Evolutionary conservation across 2,113 vertebrate genomes (phyloP).

Genomic region (Phoenicopterus ruber): DNA sequence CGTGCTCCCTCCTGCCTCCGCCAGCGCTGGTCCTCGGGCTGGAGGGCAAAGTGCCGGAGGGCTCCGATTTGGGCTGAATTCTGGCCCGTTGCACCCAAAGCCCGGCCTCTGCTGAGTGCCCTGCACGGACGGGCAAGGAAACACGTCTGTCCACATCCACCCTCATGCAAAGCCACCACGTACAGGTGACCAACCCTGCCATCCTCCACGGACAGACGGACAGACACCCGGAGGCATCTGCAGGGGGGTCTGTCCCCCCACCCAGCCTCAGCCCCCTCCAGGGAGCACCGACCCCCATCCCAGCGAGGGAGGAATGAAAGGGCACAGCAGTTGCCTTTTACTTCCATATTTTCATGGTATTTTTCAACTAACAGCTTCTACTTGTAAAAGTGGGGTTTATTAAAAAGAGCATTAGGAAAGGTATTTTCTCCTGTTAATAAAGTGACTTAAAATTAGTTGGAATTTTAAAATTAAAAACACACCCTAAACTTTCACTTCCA

Average conservation of each 20-base stretch:
- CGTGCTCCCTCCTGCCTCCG: neutral
- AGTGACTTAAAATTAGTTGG: neutral
- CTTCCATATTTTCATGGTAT: neutral
- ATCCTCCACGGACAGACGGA: accelerated
- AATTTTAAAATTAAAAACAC: constrained; percentile 15
- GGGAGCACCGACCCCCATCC: neutral
- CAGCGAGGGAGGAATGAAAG: neutral
- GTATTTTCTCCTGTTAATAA: neutral
- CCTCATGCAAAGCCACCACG: accelerated
- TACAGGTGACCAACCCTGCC: neutral
- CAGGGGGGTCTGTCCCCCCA: neutral
- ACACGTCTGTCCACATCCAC: neutral
- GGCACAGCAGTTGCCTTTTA: neutral
- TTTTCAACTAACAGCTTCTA: neutral
- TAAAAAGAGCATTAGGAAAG: neutral
- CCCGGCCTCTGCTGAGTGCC: neutral
- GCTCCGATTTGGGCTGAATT: neutral
- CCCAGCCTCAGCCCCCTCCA: neutral
- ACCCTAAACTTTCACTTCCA: neutral
- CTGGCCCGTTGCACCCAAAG: neutral
- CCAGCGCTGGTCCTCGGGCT: neutral
- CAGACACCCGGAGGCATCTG: neutral
- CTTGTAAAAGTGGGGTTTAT: neutral
- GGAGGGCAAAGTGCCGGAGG: neutral
- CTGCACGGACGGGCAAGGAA: neutral